Conservation (phyloP, 2,797 vertebrate genomes). For the Mus caroli region DNA sequence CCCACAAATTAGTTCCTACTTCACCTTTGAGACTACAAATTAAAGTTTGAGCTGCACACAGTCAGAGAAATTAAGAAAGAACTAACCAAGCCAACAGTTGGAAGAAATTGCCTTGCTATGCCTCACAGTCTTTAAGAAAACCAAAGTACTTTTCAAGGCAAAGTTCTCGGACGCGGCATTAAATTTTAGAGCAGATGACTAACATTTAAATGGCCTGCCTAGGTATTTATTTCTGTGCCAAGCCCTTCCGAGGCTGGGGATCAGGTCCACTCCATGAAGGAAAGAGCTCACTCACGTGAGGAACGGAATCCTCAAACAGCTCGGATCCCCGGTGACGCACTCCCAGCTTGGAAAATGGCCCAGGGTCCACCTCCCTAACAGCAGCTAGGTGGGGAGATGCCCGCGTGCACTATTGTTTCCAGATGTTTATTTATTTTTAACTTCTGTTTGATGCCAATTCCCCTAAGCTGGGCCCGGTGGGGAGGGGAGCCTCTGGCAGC, state of each 20-base stretch:
- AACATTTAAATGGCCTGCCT: neutral
- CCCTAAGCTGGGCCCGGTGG: neutral
- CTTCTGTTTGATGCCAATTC: slow-evolving; percentile 1
- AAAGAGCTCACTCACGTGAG: slow-evolving; percentile 49
- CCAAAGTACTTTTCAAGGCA: neutral
- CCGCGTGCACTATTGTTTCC: slow-evolving; percentile 75
- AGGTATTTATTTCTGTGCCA: neutral
- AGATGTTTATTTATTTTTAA: slow-evolving; percentile 66
- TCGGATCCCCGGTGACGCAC: slow-evolving; percentile 65
- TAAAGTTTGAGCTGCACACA: slow-evolving; percentile 21
- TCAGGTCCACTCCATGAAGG: slow-evolving; percentile 2
- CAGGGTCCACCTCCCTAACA: neutral
- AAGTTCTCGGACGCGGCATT: neutral
- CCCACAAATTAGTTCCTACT: slow-evolving; percentile 55
- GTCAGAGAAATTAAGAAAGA: slow-evolving; percentile 40
- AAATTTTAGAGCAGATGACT: neutral
- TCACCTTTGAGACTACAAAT: slow-evolving; percentile 16
- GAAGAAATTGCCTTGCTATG: slow-evolving; percentile 45
- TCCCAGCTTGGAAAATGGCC: slow-evolving; percentile 62
- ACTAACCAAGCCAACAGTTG: slow-evolving; percentile 11
- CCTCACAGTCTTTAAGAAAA: neutral
- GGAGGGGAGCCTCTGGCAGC: neutral
- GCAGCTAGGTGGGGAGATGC: neutral
- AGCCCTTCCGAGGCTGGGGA: neutral
- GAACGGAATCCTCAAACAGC: slow-evolving; percentile 66